Evolutionary conservation across 2,888 invertebrate species (phyloP).

Genomic region (Perdita meconis): DNA sequence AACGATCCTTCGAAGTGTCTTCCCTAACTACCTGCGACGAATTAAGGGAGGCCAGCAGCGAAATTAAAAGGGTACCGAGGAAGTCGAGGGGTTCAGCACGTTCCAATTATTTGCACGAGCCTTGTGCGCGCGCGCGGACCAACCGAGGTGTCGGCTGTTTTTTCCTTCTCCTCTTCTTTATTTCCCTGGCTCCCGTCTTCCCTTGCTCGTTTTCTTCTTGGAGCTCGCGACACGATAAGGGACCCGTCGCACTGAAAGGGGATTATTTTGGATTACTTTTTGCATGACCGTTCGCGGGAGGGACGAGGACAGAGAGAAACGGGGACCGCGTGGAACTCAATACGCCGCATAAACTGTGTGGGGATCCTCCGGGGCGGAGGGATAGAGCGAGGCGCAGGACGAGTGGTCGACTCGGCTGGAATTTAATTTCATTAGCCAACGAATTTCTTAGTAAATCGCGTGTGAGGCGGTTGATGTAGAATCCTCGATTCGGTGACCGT

Average conservation of each 20-base stretch:
- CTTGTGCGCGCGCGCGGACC: slow-evolving; percentile 49
- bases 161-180: slow-evolving; percentile 41
- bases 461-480: slow-evolving; percentile 65
- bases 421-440: slow-evolving; percentile 77
- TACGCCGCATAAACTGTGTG: slow-evolving; percentile 68
- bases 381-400: slow-evolving; percentile 30
- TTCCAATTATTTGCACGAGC: slow-evolving; percentile 76
- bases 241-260: slow-evolving; percentile 55
- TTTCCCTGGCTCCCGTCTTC: slow-evolving; percentile 38
- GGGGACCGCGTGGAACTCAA: slow-evolving; percentile 69
- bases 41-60: slow-evolving; percentile 73
- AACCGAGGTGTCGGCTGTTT: slow-evolving; percentile 54
- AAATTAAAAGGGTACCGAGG: slow-evolving; percentile 75
- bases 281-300: slow-evolving; percentile 51
- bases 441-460: slow-evolving; percentile 75
- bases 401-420: slow-evolving; percentile 55
- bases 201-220: slow-evolving; percentile 53
- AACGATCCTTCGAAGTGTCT: slow-evolving; percentile 61
- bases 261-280: slow-evolving; percentile 77
- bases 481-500: slow-evolving; percentile 44
- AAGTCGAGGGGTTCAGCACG: slow-evolving; percentile 71
- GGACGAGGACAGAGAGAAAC: slow-evolving; percentile 13
- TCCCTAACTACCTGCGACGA: slow-evolving; percentile 74
- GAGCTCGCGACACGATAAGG: slow-evolving; percentile 58
- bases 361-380: slow-evolving; percentile 23